Evolutionary conservation across 2,113 vertebrate genomes (phyloP), one percentile per base, ranked within the genome.

Genomic region (Ochotona curzoniae): DNA sequence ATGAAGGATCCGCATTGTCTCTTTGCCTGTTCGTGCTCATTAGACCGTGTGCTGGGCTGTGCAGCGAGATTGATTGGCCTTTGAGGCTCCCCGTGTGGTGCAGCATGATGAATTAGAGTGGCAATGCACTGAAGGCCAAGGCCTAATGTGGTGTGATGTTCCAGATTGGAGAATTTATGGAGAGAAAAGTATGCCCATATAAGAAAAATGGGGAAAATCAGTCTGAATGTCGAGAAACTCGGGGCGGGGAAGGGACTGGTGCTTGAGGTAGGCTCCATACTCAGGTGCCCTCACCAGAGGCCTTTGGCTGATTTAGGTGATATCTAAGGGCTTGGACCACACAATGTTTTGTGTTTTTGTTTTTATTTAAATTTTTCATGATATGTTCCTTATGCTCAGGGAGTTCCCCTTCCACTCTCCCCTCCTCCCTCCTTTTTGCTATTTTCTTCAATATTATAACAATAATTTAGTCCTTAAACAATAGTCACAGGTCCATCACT

Each of bases 121-220:
- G 28, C 81, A 49, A 95, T 35, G 76, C 26, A 35, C 11, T 44
- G 81, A 89, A 76, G 63, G 14, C 64, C 69, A 32, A 78, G 82
- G 32, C 38, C 63, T 92, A 80, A 91, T 38, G 78, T 78, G 63
- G 69, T 61, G 76, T n/a, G 85, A 87, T 84, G 63, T 14, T 78
- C 63, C 74, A 3, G 54, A 91, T n/a, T 61, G 49, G 73, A 32
- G 78, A 85, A 82, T 54, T 93, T 69, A 90, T 73, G 49, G 91
- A 90, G 86, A 89, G 93, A 83, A 93, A 85, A 85, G 47, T 47
- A 51, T 90, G 49, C 86, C 64, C 86, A 17, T 63, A 51, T 82
- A 89, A 89, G 64, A 51, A 89, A 60, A 75, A n/a, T 23, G 14
- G 47, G 35, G 54, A 9, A 69, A 89, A 83, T 67, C 44, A 38